Base-by-base conservation (phyloP, 2,113 vertebrate species). In the Lethenteron reissneri region DNA sequence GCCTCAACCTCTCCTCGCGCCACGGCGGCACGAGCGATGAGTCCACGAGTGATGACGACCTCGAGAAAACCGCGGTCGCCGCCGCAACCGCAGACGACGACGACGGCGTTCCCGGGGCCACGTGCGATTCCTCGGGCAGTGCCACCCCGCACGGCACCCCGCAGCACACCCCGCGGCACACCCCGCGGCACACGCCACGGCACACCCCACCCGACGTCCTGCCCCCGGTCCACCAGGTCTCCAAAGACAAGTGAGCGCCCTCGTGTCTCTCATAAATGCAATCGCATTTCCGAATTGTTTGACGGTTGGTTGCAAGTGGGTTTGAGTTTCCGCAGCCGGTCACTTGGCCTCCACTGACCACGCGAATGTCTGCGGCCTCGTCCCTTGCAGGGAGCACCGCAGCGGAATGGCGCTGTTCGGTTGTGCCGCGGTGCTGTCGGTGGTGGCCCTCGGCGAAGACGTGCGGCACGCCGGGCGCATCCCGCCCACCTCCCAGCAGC, bases 241-340 rank as follows among this genome's bases (percentile, higher is more conserved):
- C 85, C 90, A 88, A 92, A 92, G 83, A 85, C 84, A 78, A 79
- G 85, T 71, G 90, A 88, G 79, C 81, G 85, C 74, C 83, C 87
- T 1, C 86, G 81, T 79, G 41, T 7, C 41, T 41, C 41, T 41
- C 4, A 6, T 41, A 41, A 41, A 41, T 41, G 6, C 88, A 88
- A 80, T 83, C 88, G 74, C 87, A 85, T 71, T 83, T 87, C 56
- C 85, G 89, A 80, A 87, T 88, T 84, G 87, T 89, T 87, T 86
- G 85, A 77, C 86, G 88, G 81, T 86, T 84, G 77, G 90, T 91
- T 25, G 84, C 78, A 87, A 81, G 78, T 81, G 81, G 71, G 85
- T 89, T 25, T 77, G 73, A 10, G 76, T 79, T 3, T 58, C 79
- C 70, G 81, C 83, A 0, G 84, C 87, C 56, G 81, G 78, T 59